Evolutionary conservation across 2,113 vertebrate species (phyloP), one percentile per base, ranked within the genome.

Genomic region (Carassius carassius): DNA sequence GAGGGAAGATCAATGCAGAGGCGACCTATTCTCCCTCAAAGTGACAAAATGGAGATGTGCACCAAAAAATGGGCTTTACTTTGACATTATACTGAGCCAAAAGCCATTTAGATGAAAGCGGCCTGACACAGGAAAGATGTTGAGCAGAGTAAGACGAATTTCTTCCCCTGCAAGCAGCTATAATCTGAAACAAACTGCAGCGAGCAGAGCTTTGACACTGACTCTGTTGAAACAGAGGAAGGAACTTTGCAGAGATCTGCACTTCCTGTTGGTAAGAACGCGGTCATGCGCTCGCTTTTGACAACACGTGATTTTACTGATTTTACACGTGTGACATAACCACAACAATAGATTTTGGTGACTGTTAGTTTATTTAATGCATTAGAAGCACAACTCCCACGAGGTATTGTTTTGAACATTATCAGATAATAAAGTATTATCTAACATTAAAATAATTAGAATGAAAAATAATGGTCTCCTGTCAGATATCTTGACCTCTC

Each of bases 181-280:
- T 86, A 85, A 89, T 91, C 87, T 91, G 82, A 85, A 91, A 88
- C 89, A 88, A 65, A 76, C 75, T 86, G 87, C 87, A 35, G 87
- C 32, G 17, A 75, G 54, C 82, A 74, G 54, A 88, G 83, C 83
- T 83, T 78, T 73, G 67, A 69, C 83, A 62, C 54, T 3, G 35
- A 77, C 17, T 56, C 37, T 41, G 35, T 51, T 49, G 29, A 56
- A 35, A 25, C 67, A 82, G 87, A 89, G 94, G 93, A 92, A 94
- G 92, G 92, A 93, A 92, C 86, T 29, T 19, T 79, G 87, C 90
- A 88, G 89, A 92, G 89, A 91, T 92, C 88, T 92, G 90, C 29
- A 90, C 89, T 94, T 95, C 94, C 94, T 94, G 94, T 94, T 93
- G 89, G 92, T 87, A 75, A 63, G 44, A 72, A 21, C 0, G 62